Base-by-base conservation (phyloP, 2,888 invertebrate genomes). In the Acrobasis suavella region DNA sequence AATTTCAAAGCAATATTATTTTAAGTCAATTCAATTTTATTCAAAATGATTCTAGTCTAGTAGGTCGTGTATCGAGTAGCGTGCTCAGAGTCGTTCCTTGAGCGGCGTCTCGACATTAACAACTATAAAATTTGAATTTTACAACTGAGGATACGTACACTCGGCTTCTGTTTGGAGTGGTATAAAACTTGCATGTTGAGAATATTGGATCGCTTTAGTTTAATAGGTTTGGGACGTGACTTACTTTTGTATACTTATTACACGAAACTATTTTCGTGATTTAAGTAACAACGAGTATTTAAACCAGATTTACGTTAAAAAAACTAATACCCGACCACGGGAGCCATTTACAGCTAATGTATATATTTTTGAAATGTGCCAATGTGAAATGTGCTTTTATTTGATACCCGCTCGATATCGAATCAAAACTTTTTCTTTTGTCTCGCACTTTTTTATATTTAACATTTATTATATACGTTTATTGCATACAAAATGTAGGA, bases 51-150 rank as follows among this genome's bases (percentile, higher is more conserved):
- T 22, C 38, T 51, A 50, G 52, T 32, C 10, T 58, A 32, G 59
- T 37, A 9, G 37, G 15, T 38, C 51, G 17, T 60, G 32, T 32
- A 37, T 59, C 50, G 39, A 16, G 10, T 62, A 49, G 62, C 62
- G 55, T 62, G 62, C n/a, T 38, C 42, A 9, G n/a, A 49, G 60
- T 39, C 17, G 51, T 51, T 38, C 32, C 51, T 60, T 51, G 55
- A 62, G 7, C 38, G 50, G 12, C 62, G 54, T 62, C 46, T 49
- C 62, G 55, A 62, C 55, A 54, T 62, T 62, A 62, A 55, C 62
- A 62, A 62, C 62, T 55, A 62, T 62, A 62, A 62, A 62, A 62
- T 62, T 62, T 62, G 62, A 62, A 62, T 62, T 62, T 62, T 62
- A 62, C 62, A 55, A 50, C 62, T 37, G 49, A 37, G 52, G 51